A percentile compares a stretch with the other conserved stretches of the same genome.
These are phyloP conservation scores for Eretmocerus hayati DNA, from an alignment of 2,888 invertebrate species.

Conservation along the genomic window DNA sequence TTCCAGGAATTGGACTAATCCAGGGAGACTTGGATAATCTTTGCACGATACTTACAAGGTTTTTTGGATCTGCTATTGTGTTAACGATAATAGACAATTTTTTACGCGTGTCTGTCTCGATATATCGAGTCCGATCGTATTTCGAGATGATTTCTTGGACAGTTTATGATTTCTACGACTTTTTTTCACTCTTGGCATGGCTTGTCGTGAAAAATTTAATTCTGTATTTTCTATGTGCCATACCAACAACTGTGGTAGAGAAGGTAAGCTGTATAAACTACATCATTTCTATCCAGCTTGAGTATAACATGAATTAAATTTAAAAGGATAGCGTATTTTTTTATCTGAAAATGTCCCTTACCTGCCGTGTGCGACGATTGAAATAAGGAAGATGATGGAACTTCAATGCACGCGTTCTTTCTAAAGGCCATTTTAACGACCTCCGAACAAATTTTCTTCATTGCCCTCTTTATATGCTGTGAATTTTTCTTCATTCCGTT, in stretches of 20 bases:
- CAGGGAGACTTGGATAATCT: neutral
- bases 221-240: slow-evolving; percentile 7
- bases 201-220: slow-evolving; percentile 1
- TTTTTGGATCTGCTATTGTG: slow-evolving; percentile 5
- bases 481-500: too few relatives aligned
- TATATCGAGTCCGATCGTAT: slow-evolving; percentile 3
- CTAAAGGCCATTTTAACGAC: too few relatives aligned
- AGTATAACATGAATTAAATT: neutral
- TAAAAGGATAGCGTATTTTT: neutral
- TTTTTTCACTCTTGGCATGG: slow-evolving; percentile 9
- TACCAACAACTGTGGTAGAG: slow-evolving; percentile 1
- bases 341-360: too few relatives aligned
- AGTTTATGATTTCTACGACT: slow-evolving; percentile 4
- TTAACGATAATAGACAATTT: slow-evolving; percentile 1
- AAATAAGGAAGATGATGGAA: too few relatives aligned
- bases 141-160: neutral
- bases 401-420: too few relatives aligned
- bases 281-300: too few relatives aligned
- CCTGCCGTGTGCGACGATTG: too few relatives aligned
- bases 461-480: too few relatives aligned
- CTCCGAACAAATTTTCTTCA: too few relatives aligned
- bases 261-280: slow-evolving; percentile 1
- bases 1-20: slow-evolving; percentile 1
- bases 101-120: neutral
- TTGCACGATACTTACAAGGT: neutral